Evolutionary conservation across 1,140 invertebrate species (phyloP).

Genomic region (Brachionus rotundiformis): DNA sequence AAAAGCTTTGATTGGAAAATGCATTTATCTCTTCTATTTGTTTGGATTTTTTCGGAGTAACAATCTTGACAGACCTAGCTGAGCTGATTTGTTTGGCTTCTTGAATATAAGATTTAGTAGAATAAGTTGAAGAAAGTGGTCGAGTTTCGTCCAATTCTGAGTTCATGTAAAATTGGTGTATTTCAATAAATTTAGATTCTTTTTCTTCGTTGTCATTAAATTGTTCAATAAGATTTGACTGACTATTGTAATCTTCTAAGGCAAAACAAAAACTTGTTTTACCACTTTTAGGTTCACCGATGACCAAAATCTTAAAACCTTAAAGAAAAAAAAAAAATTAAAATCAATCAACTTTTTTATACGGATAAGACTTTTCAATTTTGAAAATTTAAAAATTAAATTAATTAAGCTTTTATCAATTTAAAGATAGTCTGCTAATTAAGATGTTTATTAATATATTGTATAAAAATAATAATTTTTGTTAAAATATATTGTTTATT

Average conservation of each 20-base stretch:
- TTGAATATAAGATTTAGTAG: background rate
- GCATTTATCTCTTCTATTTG: slow-evolving; percentile 7
- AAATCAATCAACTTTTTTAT: no score
- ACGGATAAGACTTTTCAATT: no score
- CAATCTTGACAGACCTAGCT: background rate
- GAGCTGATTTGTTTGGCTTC: background rate
- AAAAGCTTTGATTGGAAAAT: slow-evolving; percentile 2
- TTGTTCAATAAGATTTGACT: slow-evolving; percentile 22
- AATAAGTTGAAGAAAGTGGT: background rate
- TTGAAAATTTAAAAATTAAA: no score
- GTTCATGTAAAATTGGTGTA: slow-evolving; percentile 33
- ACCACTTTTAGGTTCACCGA: slow-evolving; percentile 29
- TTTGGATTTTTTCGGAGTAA: background rate
- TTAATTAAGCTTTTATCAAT: no score
- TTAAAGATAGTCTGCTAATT: no score
- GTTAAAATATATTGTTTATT: no score
- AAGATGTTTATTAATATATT: no score
- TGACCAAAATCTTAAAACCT: slow-evolving; percentile 38
- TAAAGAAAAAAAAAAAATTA: background rate
- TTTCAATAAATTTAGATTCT: slow-evolving; percentile 51
- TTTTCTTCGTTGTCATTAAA: background rate
- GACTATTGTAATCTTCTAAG: slow-evolving; percentile 13
- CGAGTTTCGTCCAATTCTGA: background rate
- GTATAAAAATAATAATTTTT: no score
- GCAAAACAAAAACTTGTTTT: slow-evolving; percentile 38